Conservation (phyloP, 2,888 invertebrate genomes). For the Troglohyphantes excavatus region DNA sequence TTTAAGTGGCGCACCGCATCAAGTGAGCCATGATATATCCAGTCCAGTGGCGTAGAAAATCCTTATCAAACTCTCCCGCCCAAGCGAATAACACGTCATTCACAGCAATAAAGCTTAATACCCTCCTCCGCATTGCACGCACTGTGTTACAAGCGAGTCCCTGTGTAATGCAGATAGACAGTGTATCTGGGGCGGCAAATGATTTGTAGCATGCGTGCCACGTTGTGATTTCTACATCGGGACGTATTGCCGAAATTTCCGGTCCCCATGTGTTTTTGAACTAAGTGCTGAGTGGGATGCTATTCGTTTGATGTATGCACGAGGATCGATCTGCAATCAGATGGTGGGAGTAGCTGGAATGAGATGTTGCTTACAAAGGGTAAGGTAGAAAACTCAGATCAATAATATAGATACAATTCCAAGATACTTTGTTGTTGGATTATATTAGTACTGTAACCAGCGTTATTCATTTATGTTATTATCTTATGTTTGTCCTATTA, state of each 20-base stretch:
- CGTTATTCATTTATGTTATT: too few species aligned
- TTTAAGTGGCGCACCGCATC: conserved; percentile 5
- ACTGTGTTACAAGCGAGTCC: conserved; percentile 13
- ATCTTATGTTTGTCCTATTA: too few species aligned
- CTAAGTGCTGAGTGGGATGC: background rate
- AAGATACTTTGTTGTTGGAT: too few species aligned
- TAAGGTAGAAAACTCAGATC: too few species aligned
- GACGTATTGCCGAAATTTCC: conserved; percentile 6
- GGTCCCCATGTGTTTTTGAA: background rate
- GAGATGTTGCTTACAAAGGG: too few species aligned
- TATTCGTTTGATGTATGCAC: too few species aligned
- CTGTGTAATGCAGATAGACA: background rate
- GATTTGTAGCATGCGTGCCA: conserved; percentile 37
- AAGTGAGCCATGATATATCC: conserved; percentile 48
- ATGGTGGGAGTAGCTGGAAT: too few species aligned
- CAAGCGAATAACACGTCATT: conserved; percentile 59
- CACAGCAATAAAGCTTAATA: conserved; percentile 42
- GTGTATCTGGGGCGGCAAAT: conserved; percentile 9
- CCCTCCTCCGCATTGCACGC: conserved; percentile 29
- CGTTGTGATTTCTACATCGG: conserved; percentile 5
- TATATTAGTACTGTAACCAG: too few species aligned
- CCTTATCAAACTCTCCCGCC: conserved; percentile 48
- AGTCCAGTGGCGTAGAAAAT: conserved; percentile 49
- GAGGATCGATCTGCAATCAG: too few species aligned
- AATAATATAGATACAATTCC: too few species aligned